These are phyloP conservation scores for Elephantulus edwardii DNA, from an alignment of 2,113 vertebrate species.

Conservation along the genomic window DNA sequence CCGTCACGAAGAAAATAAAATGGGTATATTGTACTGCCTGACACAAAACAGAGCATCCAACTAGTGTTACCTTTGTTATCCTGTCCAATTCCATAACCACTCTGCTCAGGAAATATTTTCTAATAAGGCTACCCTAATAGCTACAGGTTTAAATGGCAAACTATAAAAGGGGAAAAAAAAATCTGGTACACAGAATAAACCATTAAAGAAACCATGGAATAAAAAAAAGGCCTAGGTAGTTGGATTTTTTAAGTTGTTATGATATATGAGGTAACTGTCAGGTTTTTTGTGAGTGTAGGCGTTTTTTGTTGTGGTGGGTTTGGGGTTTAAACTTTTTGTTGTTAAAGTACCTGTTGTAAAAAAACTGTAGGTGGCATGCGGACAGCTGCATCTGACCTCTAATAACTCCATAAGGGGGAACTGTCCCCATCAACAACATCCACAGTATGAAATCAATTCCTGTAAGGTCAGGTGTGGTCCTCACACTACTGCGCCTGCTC, in stretches of 20 bases:
- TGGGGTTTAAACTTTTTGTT: too few relatives aligned
- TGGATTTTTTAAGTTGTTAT: background rate
- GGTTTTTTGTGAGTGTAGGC: too few relatives aligned
- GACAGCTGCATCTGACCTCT: too few relatives aligned
- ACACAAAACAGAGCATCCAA: background rate
- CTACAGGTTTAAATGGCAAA: background rate
- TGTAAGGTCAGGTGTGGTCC: too few relatives aligned
- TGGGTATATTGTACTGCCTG: background rate
- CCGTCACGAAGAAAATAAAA: background rate
- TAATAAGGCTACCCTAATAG: background rate
- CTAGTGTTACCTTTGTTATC: background rate
- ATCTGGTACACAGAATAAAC: background rate
- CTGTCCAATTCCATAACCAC: background rate
- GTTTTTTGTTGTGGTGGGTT: too few relatives aligned
- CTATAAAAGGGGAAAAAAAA: constrained; percentile 23
- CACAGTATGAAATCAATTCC: too few relatives aligned
- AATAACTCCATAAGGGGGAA: too few relatives aligned
- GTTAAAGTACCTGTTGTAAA: too few relatives aligned
- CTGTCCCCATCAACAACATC: too few relatives aligned
- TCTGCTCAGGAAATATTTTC: background rate
- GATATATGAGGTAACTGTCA: background rate
- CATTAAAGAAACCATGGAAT: constrained; percentile 25
- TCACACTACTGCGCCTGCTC: too few relatives aligned
- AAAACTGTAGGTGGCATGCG: too few relatives aligned
- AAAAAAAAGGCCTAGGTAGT: background rate